Percentiles rank a stretch among this genome's conserved stretches.
Conservation (phyloP, 2,888 invertebrate species). For the Orgyia antiqua region DNA sequence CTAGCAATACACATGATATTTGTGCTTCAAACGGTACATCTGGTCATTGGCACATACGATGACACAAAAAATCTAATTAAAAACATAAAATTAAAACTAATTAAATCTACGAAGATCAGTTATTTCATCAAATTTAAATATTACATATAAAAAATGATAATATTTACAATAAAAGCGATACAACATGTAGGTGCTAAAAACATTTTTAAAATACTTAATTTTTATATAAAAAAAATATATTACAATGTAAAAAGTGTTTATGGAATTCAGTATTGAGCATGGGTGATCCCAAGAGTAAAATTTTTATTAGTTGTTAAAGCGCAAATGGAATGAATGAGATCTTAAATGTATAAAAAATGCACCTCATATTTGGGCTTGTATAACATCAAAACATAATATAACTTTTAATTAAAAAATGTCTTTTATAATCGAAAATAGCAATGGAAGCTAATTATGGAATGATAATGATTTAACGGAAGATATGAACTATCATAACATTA, state of each 20-base stretch:
- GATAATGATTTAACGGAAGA: slow-evolving; percentile 49
- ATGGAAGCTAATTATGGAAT: slow-evolving; percentile 69
- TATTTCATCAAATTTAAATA: slow-evolving; percentile 54
- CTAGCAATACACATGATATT: slow-evolving; percentile 52
- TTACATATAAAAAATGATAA: slow-evolving; percentile 29
- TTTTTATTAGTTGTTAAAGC: slow-evolving; percentile 45
- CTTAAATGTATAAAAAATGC: slow-evolving; percentile 33
- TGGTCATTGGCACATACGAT: slow-evolving; percentile 71
- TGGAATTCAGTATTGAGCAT: slow-evolving; percentile 33
- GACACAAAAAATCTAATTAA: slow-evolving; percentile 54
- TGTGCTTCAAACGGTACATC: slow-evolving; percentile 33
- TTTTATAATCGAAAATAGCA: slow-evolving; percentile 4
- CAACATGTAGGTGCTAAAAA: slow-evolving; percentile 24
- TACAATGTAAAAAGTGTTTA: slow-evolving; percentile 30
- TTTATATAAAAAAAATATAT: slow-evolving; percentile 32
- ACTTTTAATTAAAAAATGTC: slow-evolving; percentile 2
- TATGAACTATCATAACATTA: slow-evolving; percentile 32
- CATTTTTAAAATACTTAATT: slow-evolving; percentile 22
- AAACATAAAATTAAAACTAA: slow-evolving; percentile 36
- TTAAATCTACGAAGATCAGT: slow-evolving; percentile 67
- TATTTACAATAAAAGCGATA: slow-evolving; percentile 34
- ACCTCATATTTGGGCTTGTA: slow-evolving; percentile 6
- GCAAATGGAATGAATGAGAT: slow-evolving; percentile 72
- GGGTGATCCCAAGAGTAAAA: slow-evolving; percentile 41
- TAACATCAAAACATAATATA: neutral